Conservation (phyloP, 2,888 invertebrate genomes). For the Harmothoe impar region DNA sequence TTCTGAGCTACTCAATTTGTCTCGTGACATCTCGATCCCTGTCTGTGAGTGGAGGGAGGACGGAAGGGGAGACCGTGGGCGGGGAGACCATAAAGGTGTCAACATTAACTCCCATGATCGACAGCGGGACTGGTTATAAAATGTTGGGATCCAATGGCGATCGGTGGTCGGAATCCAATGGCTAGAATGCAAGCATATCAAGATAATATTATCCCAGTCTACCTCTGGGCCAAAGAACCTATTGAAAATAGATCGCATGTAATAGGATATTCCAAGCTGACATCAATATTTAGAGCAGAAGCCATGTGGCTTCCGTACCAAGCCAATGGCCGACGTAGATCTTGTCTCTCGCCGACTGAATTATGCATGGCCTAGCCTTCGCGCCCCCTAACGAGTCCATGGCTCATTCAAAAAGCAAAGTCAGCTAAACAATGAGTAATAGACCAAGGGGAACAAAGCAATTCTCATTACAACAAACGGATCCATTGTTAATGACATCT, state of each 20-base stretch:
- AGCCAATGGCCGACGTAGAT: not conserved
- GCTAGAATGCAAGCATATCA: not conserved
- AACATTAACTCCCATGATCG: not conserved
- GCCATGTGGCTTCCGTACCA: slow-evolving; percentile 38
- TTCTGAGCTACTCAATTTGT: slow-evolving; percentile 29
- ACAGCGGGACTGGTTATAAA: not conserved
- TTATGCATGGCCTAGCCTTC: slow-evolving; percentile 7
- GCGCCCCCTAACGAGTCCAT: not conserved
- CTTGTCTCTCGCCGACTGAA: not conserved
- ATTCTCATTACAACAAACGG: not conserved
- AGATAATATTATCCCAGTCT: not conserved
- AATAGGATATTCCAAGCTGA: not conserved
- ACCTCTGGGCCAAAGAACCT: not conserved
- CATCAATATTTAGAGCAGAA: slow-evolving; percentile 33
- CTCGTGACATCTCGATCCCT: slow-evolving; percentile 20
- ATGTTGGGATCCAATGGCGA: not conserved
- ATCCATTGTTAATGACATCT: too few relatives aligned
- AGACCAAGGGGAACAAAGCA: not conserved
- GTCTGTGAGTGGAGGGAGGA: slow-evolving; percentile 1
- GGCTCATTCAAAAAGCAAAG: not conserved
- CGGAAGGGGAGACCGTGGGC: not conserved
- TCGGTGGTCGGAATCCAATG: not conserved
- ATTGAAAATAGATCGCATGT: slow-evolving; percentile 1
- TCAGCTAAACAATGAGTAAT: not conserved
- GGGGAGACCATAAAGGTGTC: not conserved